phyloP scores from a whole-genome alignment of 2,797 vertebrate genomes.

The Delichon dasypus region DNA sequence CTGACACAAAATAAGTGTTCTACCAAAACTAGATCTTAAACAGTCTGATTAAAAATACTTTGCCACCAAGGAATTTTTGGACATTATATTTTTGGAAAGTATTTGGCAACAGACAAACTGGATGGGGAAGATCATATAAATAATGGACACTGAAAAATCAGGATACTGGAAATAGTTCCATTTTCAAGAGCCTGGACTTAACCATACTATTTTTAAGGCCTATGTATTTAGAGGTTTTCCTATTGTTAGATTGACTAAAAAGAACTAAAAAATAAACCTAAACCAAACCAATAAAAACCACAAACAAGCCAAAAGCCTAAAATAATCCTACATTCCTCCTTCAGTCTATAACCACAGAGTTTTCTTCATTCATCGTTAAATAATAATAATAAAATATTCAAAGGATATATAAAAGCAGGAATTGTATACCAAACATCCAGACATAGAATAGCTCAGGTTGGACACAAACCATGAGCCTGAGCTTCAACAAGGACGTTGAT shows the following conservation, averaged over 20 bases:
- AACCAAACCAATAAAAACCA: not conserved
- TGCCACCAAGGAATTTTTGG: not conserved
- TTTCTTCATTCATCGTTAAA: not conserved
- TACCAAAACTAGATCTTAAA: not conserved
- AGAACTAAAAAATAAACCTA: not conserved
- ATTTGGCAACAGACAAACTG: not conserved
- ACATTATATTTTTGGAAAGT: not conserved
- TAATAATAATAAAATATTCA: not conserved
- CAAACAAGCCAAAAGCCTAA: not conserved
- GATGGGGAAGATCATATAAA: not conserved
- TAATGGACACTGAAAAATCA: not conserved
- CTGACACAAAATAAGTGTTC: not conserved
- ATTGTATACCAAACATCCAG: not conserved
- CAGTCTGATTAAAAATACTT: not conserved
- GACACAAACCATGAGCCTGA: not conserved
- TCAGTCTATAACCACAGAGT: not conserved
- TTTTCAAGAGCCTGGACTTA: not conserved
- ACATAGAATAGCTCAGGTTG: not conserved
- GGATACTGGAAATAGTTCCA: not conserved
- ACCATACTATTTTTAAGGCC: not conserved
- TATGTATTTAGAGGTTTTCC: not conserved
- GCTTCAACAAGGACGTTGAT: not conserved
- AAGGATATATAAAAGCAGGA: not conserved
- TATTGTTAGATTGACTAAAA: not conserved
- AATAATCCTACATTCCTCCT: not conserved